Conservation (phyloP, 2,113 vertebrate species). For the Pholis gunnellus region DNA sequence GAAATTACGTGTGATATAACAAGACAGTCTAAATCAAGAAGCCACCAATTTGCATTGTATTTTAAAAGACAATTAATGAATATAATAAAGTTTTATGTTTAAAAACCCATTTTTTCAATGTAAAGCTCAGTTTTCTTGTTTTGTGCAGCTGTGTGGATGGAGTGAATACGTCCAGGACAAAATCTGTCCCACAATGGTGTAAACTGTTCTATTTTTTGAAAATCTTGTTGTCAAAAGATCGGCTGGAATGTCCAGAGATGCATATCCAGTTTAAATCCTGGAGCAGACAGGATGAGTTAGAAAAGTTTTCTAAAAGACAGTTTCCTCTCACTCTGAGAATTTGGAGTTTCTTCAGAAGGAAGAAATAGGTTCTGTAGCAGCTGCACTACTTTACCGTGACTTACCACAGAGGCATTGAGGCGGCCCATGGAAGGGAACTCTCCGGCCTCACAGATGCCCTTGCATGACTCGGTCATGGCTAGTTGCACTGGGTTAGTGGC, state of each 20-base stretch:
- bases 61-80: neutral
- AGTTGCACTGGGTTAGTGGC: conserved; percentile 85
- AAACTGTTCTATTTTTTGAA: neutral
- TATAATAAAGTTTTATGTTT: neutral
- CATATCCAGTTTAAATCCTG: neutral
- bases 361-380: neutral
- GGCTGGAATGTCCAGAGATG: neutral
- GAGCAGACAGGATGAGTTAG: neutral
- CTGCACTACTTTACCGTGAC: conserved; percentile 34
- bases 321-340: neutral
- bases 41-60: neutral
- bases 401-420: conserved; percentile 96
- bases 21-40: neutral
- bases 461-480: conserved; percentile 61
- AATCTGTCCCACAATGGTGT: neutral
- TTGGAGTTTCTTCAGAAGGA: neutral
- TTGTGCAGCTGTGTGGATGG: neutral
- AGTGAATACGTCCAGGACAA: neutral
- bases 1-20: too few relatives aligned
- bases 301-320: neutral
- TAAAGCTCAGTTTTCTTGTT: neutral
- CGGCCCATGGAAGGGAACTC: conserved; percentile 89
- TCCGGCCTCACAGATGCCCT: conserved; percentile 64
- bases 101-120: neutral
- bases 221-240: neutral